These are phyloP conservation scores for Helicorthomorpha holstii DNA, from an alignment of 1,140 invertebrate species.

Conservation along the genomic window DNA sequence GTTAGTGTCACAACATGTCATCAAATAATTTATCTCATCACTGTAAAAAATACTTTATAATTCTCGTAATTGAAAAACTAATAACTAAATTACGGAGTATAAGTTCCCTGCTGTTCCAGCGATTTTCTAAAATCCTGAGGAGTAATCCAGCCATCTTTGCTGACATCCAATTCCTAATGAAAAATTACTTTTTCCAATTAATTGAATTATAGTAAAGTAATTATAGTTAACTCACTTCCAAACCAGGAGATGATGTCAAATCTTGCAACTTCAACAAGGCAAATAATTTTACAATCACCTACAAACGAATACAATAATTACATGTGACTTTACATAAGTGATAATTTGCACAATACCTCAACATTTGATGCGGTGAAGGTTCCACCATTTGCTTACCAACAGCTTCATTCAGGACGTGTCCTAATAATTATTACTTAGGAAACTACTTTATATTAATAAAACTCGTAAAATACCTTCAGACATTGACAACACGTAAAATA, in stretches of 20 bases:
- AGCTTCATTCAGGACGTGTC: constrained; percentile 86
- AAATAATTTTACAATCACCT: constrained; percentile 42
- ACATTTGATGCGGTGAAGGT: constrained; percentile 93
- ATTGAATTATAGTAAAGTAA: constrained; percentile 8
- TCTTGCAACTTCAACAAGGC: constrained; percentile 42
- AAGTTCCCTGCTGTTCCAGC: constrained; percentile 98
- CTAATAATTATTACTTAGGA: constrained; percentile 24
- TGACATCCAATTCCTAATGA: constrained; percentile 81
- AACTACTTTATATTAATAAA: constrained; percentile 7
- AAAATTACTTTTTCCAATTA: constrained; percentile 8
- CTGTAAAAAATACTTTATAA: constrained; percentile 34
- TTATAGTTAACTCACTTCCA: constrained; percentile 24
- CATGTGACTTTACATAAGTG: background rate
- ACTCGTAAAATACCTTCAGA: constrained; percentile 61
- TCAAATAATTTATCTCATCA: constrained; percentile 94
- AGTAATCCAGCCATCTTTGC: constrained; percentile 93
- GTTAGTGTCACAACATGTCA: constrained; percentile 95
- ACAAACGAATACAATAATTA: constrained; percentile 7
- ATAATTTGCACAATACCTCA: constrained; percentile 37
- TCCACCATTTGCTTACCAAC: constrained; percentile 99
- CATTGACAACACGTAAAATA: constrained; percentile 61
- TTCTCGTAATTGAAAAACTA: constrained; percentile 5
- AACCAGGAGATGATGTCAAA: constrained; percentile 34
- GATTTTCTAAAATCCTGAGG: constrained; percentile 97
- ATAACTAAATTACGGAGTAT: constrained; percentile 60